Percentiles rank a stretch among this genome's conserved stretches.
Conservation (phyloP, 2,797 vertebrate species). For the Chrysocyon brachyurus region DNA sequence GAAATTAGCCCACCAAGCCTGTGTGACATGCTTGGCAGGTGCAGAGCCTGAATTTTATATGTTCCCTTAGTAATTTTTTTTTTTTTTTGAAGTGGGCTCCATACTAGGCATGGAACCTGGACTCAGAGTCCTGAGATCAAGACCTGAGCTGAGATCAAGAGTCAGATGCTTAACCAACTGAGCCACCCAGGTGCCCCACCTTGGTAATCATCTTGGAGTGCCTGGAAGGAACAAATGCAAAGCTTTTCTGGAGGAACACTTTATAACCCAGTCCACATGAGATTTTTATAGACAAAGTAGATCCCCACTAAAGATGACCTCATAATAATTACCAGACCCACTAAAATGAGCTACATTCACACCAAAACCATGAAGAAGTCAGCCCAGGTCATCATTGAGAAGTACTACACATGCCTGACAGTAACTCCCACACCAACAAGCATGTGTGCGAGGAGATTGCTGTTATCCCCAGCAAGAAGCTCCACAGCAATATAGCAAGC, state of each 20-base stretch:
- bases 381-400: constrained; percentile 96
- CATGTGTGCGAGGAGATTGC: constrained; percentile 96
- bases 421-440: constrained; percentile 98
- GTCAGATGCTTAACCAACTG: not conserved
- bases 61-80: not conserved
- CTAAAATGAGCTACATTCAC: constrained; percentile 90
- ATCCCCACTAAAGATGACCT: not conserved
- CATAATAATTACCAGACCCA: not conserved
- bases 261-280: too few relatives aligned
- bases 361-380: constrained; percentile 98
- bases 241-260: not conserved
- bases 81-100: not conserved
- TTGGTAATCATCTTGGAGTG: not conserved
- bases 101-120: too few relatives aligned
- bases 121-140: not conserved
- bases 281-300: not conserved
- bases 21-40: not conserved
- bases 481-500: constrained; percentile 89
- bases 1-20: not conserved
- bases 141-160: not conserved
- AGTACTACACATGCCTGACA: constrained; percentile 97
- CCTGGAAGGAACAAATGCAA: not conserved
- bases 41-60: not conserved
- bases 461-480: constrained; percentile 97
- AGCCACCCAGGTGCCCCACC: not conserved